These are phyloP conservation scores for Drosophila peninsularis DNA, from an alignment of 2,888 invertebrate genomes.

Conservation along the genomic window DNA sequence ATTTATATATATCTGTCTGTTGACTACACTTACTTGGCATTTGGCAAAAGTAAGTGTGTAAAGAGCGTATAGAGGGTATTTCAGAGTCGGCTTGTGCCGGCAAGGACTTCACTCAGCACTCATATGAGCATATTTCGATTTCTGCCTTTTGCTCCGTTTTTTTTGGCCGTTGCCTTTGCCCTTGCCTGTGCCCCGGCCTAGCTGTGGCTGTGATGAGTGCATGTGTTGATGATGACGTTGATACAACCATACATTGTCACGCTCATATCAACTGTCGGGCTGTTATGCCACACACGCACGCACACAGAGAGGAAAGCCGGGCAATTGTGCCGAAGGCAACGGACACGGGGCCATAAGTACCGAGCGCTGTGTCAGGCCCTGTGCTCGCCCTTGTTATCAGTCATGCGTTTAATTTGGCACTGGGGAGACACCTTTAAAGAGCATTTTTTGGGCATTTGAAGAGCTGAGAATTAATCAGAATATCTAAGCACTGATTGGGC, in stretches of 20 bases:
- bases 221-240: slow-evolving; percentile 68
- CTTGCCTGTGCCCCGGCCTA: too few species aligned
- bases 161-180: slow-evolving; percentile 1
- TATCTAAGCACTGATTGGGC: not conserved
- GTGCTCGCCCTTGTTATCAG: not conserved
- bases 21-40: too few species aligned
- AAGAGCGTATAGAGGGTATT: too few species aligned
- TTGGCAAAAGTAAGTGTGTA: too few species aligned
- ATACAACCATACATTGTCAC: slow-evolving; percentile 66
- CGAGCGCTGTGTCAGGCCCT: not conserved
- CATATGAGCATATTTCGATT: slow-evolving; percentile 13
- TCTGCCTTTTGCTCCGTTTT: slow-evolving; percentile 8
- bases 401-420: not conserved
- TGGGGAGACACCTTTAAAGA: not conserved
- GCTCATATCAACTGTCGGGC: slow-evolving; percentile 62
- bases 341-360: slow-evolving; percentile 7
- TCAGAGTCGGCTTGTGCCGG: too few species aligned
- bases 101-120: not conserved
- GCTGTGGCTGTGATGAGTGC: slow-evolving; percentile 51
- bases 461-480: not conserved
- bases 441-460: not conserved
- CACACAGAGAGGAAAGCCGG: not conserved
- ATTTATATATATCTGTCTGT: too few species aligned
- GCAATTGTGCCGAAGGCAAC: slow-evolving; percentile 14
- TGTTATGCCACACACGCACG: slow-evolving; percentile 44